Base-by-base conservation (phyloP, 2,797 vertebrate species). In the Loris lydekkerianus region DNA sequence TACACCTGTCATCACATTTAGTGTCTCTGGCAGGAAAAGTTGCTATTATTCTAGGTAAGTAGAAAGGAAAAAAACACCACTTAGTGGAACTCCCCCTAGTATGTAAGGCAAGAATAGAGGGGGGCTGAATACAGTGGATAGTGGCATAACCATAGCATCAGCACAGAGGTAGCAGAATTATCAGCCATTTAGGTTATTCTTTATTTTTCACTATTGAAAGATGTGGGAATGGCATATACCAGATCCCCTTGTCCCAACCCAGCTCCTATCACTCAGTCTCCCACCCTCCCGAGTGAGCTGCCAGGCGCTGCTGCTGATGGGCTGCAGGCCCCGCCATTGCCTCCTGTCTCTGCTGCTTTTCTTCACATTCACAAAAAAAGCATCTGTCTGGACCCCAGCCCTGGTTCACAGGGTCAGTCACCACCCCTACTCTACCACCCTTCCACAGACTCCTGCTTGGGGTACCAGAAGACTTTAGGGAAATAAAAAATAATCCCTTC, bases 401-500 rank as follows among this genome's bases (percentile, higher is more conserved):
- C 34, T 2, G 0, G 67, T 43, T 85, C 46, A 53, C 46, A 34
- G 91, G n/a, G 56, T 25, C 34, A 15, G 25, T 70, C 15, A 58
- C 29, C 65, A 83, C 29, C 40, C 72, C n/a, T 49, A 13, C 31
- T 80, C 40, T 53, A 65, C 34, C 18, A 40, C 14, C 34, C 27
- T 81, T 70, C 63, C 17, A 58, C 15, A 10, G 29, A 70, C 43
- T 70, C 67, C 49, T 56, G 53, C 60, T 89, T 2, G 2, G 53
- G 11, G 13, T 73, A 56, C 58, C 23, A 46, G 17, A 58, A 58
- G 65, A 63, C 23, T 43, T 91, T 63, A 18, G 56, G 27, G 9
- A 78, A 91, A 49, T 69, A 65, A 69, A 94, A 90, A 90, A 23
- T 18, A 89, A 40, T 25, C 34, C 61, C 81, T 86, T 56, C 46